Evolutionary conservation across 2,113 vertebrate species (phyloP).

Genomic region (Acanthochromis polyacanthus): DNA sequence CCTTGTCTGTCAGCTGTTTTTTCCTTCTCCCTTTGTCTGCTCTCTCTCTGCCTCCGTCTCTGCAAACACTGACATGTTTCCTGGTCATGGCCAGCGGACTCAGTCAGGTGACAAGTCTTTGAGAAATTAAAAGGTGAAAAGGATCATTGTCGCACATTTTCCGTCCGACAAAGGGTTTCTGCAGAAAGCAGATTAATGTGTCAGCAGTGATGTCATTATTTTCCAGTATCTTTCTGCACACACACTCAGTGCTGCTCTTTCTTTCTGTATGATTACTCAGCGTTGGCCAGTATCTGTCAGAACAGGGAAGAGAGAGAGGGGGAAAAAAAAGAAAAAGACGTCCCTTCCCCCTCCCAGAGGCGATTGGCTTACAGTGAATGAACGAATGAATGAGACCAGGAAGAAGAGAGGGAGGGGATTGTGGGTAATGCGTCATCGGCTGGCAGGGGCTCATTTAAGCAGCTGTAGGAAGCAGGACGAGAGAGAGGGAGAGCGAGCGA

Average conservation of each 20-base stretch:
- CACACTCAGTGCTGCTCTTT: slow-evolving; percentile 3
- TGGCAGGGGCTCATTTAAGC: slow-evolving; percentile 69
- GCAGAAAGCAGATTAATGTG: slow-evolving; percentile 33
- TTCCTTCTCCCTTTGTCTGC: not conserved
- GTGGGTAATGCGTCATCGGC: slow-evolving; percentile 70
- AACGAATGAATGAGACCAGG: slow-evolving; percentile 46
- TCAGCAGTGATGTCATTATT: slow-evolving; percentile 86
- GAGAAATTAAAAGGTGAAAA: no score
- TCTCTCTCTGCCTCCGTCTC: no score
- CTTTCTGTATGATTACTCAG: slow-evolving; percentile 72
- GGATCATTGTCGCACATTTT: slow-evolving; percentile 1
- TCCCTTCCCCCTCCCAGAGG: slow-evolving; percentile 28
- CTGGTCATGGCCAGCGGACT: no score
- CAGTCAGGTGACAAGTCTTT: slow-evolving; percentile 29
- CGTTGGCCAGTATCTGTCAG: slow-evolving; percentile 37
- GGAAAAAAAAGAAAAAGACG: not conserved
- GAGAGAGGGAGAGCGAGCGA: slow-evolving; percentile 14
- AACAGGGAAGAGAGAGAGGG: not conserved
- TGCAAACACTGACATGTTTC: no score
- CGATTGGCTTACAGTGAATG: slow-evolving; percentile 57
- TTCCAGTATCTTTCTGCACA: slow-evolving; percentile 64
- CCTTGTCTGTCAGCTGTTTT: slow-evolving; percentile 17
- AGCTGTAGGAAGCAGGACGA: slow-evolving; percentile 30
- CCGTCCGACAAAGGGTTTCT: slow-evolving; percentile 28
- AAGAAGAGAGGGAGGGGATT: slow-evolving; percentile 50